Base-by-base conservation (phyloP, 2,797 vertebrate genomes). In the Lacerta agilis region DNA sequence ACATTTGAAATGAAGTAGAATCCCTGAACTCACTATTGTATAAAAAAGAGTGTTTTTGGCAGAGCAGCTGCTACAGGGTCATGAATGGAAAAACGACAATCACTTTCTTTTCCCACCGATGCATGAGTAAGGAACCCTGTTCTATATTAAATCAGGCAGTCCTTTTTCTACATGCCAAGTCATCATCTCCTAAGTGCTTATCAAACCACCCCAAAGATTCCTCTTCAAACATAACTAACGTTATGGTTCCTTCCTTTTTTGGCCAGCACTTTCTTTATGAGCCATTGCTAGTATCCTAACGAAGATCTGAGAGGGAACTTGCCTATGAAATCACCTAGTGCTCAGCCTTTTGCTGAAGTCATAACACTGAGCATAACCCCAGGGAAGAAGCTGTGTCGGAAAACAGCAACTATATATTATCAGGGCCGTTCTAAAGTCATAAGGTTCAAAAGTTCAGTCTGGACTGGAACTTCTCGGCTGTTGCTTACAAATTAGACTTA, bases 401-500 rank as follows among this genome's bases (percentile, higher is more conserved):
- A 85, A 89, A 69, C 8, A 55, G 27, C 61, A 55, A 33, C 17
- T 41, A 67, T 81, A 81, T 55, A 66, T 89, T 58, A 81, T 33
- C 38, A 81, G 58, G 33, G 13, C 33, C 86, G 33, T 13, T 66
- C 78, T 69, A 81, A 85, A 66, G 69, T 36, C 69, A 75, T 55
- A 85, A 49, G 79, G 83, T 86, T 89, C 78, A 89, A 86, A 89
- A 76, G 83, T 89, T 89, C 88, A 86, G 8, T 69, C 78, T 76
- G 43, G 79, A 86, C 29, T 82, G 61, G 38, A 89, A 64, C 73
- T 43, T 88, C 38, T 75, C 15, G 66, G 45, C 58, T 81, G 36
- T 76, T 85, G 25, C 43, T 61, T 85, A 86, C 79, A 89, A 89
- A 89, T 84, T 85, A 89, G 45, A 73, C 43, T 61, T 71, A 67